These are phyloP conservation scores for Enteromius unitaeniatus DNA, from an alignment of 2,797 vertebrate species.

Conservation along the genomic window DNA sequence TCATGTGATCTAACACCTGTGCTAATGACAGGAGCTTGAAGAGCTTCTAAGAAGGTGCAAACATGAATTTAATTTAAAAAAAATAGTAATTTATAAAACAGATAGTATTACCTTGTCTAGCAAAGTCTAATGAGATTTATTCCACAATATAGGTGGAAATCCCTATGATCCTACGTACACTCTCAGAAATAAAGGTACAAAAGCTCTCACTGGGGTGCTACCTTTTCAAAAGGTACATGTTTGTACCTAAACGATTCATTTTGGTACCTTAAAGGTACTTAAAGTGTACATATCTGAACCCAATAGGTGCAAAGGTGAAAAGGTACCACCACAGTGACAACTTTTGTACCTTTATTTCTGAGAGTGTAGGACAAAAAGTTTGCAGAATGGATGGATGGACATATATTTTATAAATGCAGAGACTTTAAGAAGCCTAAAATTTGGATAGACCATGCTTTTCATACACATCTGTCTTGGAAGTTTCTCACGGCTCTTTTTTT, in stretches of 20 bases:
- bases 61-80: not conserved
- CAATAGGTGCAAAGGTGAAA: no score
- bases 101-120: not conserved
- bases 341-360: no score
- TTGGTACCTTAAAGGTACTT: no score
- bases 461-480: not conserved
- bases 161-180: no score
- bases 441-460: not conserved
- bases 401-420: not conserved
- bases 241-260: no score
- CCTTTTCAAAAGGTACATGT: no score
- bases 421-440: no score
- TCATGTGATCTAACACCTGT: constrained; percentile 19
- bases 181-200: no score
- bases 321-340: no score
- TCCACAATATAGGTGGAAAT: not conserved
- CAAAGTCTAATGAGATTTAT: not conserved
- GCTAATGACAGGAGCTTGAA: not conserved
- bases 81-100: not conserved
- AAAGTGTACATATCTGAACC: no score
- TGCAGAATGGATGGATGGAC: not conserved
- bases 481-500: constrained; percentile 10
- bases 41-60: not conserved
- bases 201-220: no score
- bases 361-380: not conserved